Percentiles rank a stretch among this genome's conserved stretches.
phyloP scores from a whole-genome alignment of 92 coral and sea anemone genomes.

The Montipora capitata region DNA sequence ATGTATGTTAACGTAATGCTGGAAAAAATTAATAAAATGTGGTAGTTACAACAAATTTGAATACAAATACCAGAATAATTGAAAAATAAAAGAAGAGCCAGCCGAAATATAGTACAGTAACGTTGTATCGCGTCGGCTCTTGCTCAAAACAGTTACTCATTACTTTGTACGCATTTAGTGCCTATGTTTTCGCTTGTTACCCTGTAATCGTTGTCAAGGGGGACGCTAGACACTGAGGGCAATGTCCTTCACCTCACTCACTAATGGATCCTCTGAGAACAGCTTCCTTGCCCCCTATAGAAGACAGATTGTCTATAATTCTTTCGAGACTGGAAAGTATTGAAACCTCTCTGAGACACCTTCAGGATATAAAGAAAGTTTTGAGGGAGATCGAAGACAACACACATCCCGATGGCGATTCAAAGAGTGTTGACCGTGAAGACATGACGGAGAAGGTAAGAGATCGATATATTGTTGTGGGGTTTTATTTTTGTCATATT shows the following conservation, averaged over 20 bases:
- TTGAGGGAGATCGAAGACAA: slow-evolving; percentile 68
- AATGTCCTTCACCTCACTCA: too few relatives aligned
- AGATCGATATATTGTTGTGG: not conserved
- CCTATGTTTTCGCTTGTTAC: not conserved
- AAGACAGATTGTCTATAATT: slow-evolving; percentile 49
- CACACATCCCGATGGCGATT: slow-evolving; percentile 71
- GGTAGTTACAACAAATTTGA: too few relatives aligned
- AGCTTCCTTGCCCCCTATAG: slow-evolving; percentile 12
- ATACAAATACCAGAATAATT: too few relatives aligned
- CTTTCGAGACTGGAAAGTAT: slow-evolving; percentile 68
- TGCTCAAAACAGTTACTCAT: too few relatives aligned
- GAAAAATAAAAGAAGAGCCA: not conserved
- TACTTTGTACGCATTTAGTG: not conserved
- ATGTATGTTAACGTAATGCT: too few relatives aligned
- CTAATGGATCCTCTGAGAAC: not conserved
- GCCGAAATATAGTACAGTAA: not conserved
- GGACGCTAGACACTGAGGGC: too few relatives aligned
- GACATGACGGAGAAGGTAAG: slow-evolving; percentile 65
- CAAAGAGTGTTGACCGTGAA: slow-evolving; percentile 51
- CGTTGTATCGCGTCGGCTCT: too few relatives aligned
- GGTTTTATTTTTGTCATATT: not conserved
- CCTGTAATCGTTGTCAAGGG: not conserved
- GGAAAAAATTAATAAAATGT: too few relatives aligned
- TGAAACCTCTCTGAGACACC: slow-evolving; percentile 33
- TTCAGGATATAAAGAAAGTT: slow-evolving; percentile 39